Evolutionary conservation across 2,797 vertebrate species (phyloP).

Genomic region (Potorous gilbertii): DNA sequence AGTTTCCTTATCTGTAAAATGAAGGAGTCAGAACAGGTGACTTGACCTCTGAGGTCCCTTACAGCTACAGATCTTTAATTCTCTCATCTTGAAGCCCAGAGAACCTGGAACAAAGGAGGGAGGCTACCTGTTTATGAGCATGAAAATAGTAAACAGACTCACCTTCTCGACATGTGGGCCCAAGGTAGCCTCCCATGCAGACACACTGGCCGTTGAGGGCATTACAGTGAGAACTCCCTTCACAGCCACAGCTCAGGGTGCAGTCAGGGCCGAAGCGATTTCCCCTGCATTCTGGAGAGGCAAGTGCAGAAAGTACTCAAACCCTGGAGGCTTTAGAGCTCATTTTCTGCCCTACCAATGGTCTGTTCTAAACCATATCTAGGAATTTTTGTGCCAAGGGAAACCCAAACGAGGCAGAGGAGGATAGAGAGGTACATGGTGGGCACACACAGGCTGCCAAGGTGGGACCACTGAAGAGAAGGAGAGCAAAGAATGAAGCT

Average conservation of each 20-base stretch:
- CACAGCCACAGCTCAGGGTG: conserved; percentile 88
- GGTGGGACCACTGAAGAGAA: neutral
- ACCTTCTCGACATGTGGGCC: conserved; percentile 92
- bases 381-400: neutral
- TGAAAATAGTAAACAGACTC: neutral
- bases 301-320: neutral
- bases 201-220: conserved; percentile 88
- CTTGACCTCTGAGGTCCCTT: neutral
- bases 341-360: fast-evolving
- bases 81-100: neutral
- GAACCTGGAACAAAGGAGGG: neutral
- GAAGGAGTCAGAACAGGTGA: neutral
- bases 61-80: neutral
- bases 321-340: neutral
- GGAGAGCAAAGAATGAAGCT: neutral
- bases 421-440: neutral
- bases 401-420: neutral
- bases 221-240: conserved; percentile 86
- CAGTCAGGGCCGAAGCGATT: conserved; percentile 91
- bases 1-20: neutral
- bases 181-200: conserved; percentile 87
- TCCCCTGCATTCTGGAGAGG: conserved; percentile 87
- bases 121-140: neutral
- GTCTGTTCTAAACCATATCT: neutral
- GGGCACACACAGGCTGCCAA: neutral